Conservation (phyloP, 2,888 invertebrate species). For the Sisyra terminalis region DNA sequence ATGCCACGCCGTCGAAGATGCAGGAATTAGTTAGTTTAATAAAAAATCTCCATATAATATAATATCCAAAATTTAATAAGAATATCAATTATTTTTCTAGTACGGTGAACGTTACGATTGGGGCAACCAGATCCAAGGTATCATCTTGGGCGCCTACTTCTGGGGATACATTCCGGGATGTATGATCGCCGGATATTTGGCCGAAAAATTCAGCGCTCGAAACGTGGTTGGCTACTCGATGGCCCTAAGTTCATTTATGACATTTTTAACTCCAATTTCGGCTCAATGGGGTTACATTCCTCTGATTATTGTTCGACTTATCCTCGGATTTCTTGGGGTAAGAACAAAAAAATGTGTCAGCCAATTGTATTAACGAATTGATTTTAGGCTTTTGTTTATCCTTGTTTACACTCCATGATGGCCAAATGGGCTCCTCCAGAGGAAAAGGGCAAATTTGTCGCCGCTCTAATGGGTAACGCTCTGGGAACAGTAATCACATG, state of each 20-base stretch:
- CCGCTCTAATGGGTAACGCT: constrained; percentile 55
- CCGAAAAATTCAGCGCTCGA: constrained; percentile 44
- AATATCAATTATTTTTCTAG: constrained; percentile 18
- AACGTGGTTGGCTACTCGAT: constrained; percentile 38
- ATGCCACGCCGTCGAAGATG: too few relatives aligned
- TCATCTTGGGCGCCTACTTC: constrained; percentile 48
- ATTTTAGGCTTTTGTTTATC: constrained; percentile 42
- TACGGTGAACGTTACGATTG: constrained; percentile 35
- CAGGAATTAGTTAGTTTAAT: not conserved
- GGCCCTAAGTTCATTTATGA: constrained; percentile 33
- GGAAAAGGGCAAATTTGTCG: constrained; percentile 58
- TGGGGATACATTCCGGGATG: constrained; percentile 53
- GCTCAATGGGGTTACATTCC: constrained; percentile 37
- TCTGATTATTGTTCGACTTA: constrained; percentile 37
- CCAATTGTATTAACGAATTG: constrained; percentile 3
- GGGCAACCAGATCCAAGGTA: constrained; percentile 41
- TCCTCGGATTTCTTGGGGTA: constrained; percentile 46
- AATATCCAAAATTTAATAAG: not conserved
- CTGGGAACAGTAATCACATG: constrained; percentile 54
- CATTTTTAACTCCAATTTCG: constrained; percentile 40
- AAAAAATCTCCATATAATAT: not conserved
- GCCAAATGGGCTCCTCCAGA: constrained; percentile 58
- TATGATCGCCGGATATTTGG: constrained; percentile 45
- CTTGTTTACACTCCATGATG: constrained; percentile 44
- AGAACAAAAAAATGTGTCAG: constrained; percentile 16